Evolutionary conservation across 1,140 invertebrate genomes (phyloP).

Genomic region (Caenorhabditis elegans): DNA sequence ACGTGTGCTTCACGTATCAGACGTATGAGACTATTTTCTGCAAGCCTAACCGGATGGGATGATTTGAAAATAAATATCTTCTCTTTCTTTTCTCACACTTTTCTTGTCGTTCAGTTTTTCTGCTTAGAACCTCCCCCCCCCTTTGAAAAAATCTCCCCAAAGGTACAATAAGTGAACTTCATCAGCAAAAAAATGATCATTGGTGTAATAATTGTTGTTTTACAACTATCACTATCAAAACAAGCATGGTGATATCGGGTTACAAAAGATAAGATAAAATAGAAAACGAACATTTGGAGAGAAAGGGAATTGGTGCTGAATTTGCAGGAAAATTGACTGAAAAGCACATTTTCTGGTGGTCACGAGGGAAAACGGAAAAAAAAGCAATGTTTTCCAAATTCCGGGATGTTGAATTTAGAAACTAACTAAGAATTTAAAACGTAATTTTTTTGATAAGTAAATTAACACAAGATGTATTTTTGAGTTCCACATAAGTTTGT

Average conservation of each 20-base stretch:
- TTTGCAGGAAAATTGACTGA: background rate
- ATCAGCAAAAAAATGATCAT: background rate
- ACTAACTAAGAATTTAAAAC: too few relatives aligned
- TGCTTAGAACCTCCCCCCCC: background rate
- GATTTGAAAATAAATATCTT: background rate
- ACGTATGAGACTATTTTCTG: background rate
- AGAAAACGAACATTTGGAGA: background rate
- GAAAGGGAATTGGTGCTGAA: background rate
- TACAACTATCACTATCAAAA: background rate
- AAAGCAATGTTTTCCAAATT: too few relatives aligned
- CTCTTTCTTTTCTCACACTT: background rate
- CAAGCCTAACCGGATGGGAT: background rate
- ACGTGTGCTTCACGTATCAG: slow-evolving; percentile 6
- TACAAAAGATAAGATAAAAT: background rate
- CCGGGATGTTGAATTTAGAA: too few relatives aligned
- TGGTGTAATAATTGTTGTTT: slow-evolving; percentile 10
- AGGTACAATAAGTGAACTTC: too few relatives aligned
- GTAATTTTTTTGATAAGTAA: too few relatives aligned
- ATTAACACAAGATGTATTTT: too few relatives aligned
- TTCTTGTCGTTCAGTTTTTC: background rate
- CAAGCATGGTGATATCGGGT: too few relatives aligned
- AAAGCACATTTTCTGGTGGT: background rate
- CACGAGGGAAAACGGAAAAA: background rate
- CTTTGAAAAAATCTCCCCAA: too few relatives aligned
- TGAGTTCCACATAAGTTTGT: too few relatives aligned